Conservation (phyloP, 2,113 vertebrate species). For the Thunnus maccoyii region DNA sequence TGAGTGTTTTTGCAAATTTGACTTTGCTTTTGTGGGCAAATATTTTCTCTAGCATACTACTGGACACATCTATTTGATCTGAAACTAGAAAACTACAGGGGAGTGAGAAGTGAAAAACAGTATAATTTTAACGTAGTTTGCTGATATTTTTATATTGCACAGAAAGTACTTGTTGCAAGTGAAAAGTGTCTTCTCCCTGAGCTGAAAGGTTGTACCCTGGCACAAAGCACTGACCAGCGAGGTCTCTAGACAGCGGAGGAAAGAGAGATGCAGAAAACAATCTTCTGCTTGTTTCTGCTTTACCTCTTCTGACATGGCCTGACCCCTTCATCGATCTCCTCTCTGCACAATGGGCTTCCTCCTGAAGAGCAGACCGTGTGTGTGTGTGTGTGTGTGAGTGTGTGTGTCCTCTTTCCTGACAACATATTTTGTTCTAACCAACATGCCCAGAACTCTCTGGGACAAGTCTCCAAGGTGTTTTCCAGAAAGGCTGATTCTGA, state of each 20-base stretch:
- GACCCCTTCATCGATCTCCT: conserved; percentile 81
- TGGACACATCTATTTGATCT: not conserved
- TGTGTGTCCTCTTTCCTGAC: conserved; percentile 61
- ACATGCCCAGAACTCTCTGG: conserved; percentile 57
- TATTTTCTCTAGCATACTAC: too few relatives aligned
- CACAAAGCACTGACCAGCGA: conserved; percentile 66
- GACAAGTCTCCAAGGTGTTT: conserved; percentile 66
- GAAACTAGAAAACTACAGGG: not conserved
- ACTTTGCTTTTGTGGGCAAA: too few relatives aligned
- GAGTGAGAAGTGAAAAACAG: not conserved
- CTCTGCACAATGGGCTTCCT: conserved; percentile 76
- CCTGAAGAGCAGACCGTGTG: conserved; percentile 59
- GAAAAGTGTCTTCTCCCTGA: conserved; percentile 60
- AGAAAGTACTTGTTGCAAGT: conserved; percentile 44
- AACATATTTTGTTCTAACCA: conserved; percentile 66
- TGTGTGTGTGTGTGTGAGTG: conserved; percentile 37
- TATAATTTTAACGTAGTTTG: not conserved
- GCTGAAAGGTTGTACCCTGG: conserved; percentile 70
- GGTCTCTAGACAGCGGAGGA: conserved; percentile 71
- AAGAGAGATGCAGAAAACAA: conserved; percentile 77
- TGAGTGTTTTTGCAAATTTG: too few relatives aligned
- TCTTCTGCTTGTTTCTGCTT: conserved; percentile 79
- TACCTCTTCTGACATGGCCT: conserved; percentile 81
- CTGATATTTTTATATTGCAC: not conserved
- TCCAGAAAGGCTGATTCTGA: conserved; percentile 47